Conservation (phyloP, 1,140 invertebrate species). For the Zaprionus davidi region DNA sequence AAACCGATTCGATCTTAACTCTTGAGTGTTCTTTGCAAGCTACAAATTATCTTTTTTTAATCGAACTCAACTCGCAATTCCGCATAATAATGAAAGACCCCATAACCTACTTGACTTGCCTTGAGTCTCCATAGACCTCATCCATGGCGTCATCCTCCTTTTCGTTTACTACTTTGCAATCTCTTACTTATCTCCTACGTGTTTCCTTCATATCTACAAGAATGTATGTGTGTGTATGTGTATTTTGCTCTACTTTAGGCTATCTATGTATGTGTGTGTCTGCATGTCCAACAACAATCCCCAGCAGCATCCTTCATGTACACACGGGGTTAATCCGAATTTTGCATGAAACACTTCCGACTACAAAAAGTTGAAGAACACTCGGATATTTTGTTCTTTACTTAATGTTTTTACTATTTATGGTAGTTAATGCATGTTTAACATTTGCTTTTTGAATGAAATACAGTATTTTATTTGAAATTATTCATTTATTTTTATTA, state of each 20-base stretch:
- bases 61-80: background rate
- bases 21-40: background rate
- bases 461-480: background rate
- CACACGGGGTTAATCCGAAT: background rate
- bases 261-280: constrained; percentile 29
- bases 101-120: background rate
- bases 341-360: constrained; percentile 8
- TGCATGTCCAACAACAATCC: constrained; percentile 34
- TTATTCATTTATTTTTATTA: background rate
- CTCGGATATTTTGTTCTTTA: background rate
- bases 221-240: constrained; percentile 49
- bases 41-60: background rate
- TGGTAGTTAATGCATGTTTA: background rate
- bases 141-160: background rate
- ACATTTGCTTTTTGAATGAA: background rate
- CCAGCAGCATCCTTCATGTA: constrained; percentile 3
- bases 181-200: constrained; percentile 30
- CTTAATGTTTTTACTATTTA: background rate
- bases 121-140: background rate
- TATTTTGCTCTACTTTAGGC: constrained; percentile 11
- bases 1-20: background rate
- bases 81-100: background rate
- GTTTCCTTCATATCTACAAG: constrained; percentile 10
- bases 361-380: background rate
- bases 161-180: constrained; percentile 19